Conservation (phyloP, 2,888 invertebrate species). For the Acanthacorydalis orientalis region DNA sequence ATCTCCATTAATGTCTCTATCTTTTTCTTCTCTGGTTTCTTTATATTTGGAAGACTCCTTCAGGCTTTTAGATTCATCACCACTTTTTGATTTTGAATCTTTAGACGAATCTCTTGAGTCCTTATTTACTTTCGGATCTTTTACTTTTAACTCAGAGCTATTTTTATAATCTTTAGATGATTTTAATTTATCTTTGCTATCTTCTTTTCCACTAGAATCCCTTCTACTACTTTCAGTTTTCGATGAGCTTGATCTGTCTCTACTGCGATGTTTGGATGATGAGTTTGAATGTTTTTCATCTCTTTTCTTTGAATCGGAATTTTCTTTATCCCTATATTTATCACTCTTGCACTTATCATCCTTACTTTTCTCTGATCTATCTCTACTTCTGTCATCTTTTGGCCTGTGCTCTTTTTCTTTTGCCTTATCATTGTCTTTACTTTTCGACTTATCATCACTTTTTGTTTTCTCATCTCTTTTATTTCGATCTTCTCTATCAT, state of each 20-base stretch:
- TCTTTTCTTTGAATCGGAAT: constrained; percentile 20
- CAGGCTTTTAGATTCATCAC: constrained; percentile 17
- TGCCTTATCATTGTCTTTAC: constrained; percentile 4
- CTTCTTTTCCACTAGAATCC: constrained; percentile 18
- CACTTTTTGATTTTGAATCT: constrained; percentile 5
- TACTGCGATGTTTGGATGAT: constrained; percentile 10
- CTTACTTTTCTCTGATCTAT: constrained; percentile 24
- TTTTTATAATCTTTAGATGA: constrained; percentile 11
- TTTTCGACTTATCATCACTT: constrained; percentile 7
- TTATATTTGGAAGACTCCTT: constrained; percentile 14
- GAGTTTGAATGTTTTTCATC: constrained; percentile 12
- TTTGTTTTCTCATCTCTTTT: constrained; percentile 21
- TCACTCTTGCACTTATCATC: constrained; percentile 17
- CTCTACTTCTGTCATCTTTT: constrained; percentile 21
- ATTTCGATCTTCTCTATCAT: constrained; percentile 13
- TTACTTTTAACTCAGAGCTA: constrained; percentile 10
- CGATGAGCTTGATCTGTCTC: constrained; percentile 14
- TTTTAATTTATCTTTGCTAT: constrained; percentile 16
- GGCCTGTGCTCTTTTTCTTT: constrained; percentile 3
- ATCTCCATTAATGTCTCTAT: constrained; percentile 13
- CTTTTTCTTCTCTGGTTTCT: constrained; percentile 1
- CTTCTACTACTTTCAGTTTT: constrained; percentile 17
- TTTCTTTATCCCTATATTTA: constrained; percentile 17
- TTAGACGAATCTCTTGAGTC: constrained; percentile 16
- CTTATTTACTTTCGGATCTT: constrained; percentile 15